Conservation (phyloP, 2,888 invertebrate genomes). For the Eupithecia centaureata region DNA sequence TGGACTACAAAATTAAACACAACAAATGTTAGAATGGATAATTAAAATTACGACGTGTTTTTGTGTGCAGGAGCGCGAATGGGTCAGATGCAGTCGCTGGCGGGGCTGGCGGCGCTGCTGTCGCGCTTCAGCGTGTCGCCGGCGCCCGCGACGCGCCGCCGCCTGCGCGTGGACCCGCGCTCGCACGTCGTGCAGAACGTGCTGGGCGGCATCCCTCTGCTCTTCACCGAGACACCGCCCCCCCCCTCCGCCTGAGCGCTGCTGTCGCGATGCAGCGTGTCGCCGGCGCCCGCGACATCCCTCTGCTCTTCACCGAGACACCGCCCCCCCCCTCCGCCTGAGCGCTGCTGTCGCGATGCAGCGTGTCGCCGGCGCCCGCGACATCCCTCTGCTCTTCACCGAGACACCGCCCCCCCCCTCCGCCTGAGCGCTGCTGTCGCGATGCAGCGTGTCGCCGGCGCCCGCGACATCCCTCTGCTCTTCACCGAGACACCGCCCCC, state of each 20-base stretch:
- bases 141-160: conserved; percentile 49
- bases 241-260: background rate
- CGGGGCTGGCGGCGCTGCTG: conserved; percentile 66
- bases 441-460: too few relatives aligned
- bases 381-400: conserved; percentile 47
- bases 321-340: too few relatives aligned
- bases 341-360: too few relatives aligned
- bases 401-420: too few relatives aligned
- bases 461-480: conserved; percentile 47
- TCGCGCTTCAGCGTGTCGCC: conserved; percentile 56
- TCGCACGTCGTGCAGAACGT: conserved; percentile 60
- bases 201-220: conserved; percentile 60
- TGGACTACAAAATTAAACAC: too few relatives aligned
- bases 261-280: background rate
- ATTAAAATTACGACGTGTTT: background rate
- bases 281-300: conserved; percentile 41
- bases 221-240: conserved; percentile 42
- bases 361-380: too few relatives aligned
- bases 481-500: too few relatives aligned
- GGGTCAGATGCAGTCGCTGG: conserved; percentile 69
- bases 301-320: conserved; percentile 33
- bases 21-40: too few relatives aligned
- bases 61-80: conserved; percentile 60
- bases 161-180: conserved; percentile 56
- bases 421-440: too few relatives aligned